These are phyloP conservation scores for Onthophagus sagittarius DNA, from an alignment of 2,888 invertebrate species.

Conservation along the genomic window DNA sequence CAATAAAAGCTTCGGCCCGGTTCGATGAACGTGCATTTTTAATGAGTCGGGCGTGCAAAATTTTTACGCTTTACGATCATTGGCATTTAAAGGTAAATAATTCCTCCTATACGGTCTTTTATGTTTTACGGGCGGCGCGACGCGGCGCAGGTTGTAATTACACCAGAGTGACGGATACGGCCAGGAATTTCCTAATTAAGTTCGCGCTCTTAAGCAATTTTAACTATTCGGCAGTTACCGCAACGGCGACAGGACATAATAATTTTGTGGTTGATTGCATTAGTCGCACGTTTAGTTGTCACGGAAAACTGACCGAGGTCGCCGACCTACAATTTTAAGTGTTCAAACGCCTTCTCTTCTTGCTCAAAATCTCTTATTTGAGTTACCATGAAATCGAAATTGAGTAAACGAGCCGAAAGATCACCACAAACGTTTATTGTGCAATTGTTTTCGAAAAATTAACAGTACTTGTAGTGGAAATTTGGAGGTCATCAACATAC, in stretches of 20 bases:
- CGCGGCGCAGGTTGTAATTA: too few relatives aligned
- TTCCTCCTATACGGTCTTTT: neutral
- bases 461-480: too few relatives aligned
- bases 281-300: neutral
- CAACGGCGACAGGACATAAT: neutral
- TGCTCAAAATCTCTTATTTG: neutral
- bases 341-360: neutral
- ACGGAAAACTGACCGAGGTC: neutral
- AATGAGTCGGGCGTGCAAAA: neutral
- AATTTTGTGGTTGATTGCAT: neutral
- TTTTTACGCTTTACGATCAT: too few relatives aligned
- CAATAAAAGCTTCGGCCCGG: neutral
- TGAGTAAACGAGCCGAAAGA: neutral
- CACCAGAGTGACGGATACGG: neutral
- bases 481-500: too few relatives aligned
- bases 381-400: neutral
- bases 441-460: too few relatives aligned
- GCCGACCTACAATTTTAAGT: neutral
- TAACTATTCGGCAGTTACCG: neutral
- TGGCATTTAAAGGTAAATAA: too few relatives aligned
- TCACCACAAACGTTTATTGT: too few relatives aligned
- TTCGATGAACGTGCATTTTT: neutral
- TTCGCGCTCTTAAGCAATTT: neutral
- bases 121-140: neutral
- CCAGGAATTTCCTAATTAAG: neutral